Base-by-base conservation (phyloP, 1,140 invertebrate genomes). In the Diachasma alloeum region DNA sequence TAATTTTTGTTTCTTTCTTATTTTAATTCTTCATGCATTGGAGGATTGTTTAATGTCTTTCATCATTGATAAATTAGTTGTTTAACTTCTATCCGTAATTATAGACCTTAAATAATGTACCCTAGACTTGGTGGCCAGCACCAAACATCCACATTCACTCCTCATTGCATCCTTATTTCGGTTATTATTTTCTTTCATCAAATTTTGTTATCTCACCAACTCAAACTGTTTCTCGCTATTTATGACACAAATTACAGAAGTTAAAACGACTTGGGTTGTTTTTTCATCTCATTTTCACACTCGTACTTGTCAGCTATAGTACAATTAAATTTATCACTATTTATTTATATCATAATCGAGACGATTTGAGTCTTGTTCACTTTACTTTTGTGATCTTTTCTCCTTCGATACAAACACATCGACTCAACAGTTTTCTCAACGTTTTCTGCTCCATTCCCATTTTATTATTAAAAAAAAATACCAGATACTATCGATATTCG, bases 91-190 rank as follows among this genome's bases (percentile, higher is more conserved):
- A 81, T 81, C 83, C 81, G 80, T 84, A 82, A 80, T 81, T 77
- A 79, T 87, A 86, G 81, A 77, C 59, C 69, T 75, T 69, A 77
- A 72, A 68, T 68, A 2, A 36, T 39, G 74, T 79, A 76, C 80
- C 72, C 83, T 88, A 88, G 85, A 83, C 82, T 89, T 86, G 88
- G 85, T 89, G 87, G 74, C 88, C 88, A 90, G 88, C 88, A 90
- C 87, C 88, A 90, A 88, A 87, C 73, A 75, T 72, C 5, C 81
- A 87, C 85, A 87, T 83, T 87, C 44, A 44, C 56, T 74, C 67
- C 36, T 42, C 39, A 10, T 13, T 13, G 3, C 39, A 42, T 9
- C 19, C 68, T 53, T 17, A 13, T 76, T 74, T 76, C 69, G 70
- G n/a, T n/a, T n/a, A n/a, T n/a, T n/a, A 77, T 78, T 79, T 56